Percentiles rank a stretch among this genome's conserved stretches.
Conservation (phyloP, 2,797 vertebrate genomes). For the Cirrhinus mrigala region DNA sequence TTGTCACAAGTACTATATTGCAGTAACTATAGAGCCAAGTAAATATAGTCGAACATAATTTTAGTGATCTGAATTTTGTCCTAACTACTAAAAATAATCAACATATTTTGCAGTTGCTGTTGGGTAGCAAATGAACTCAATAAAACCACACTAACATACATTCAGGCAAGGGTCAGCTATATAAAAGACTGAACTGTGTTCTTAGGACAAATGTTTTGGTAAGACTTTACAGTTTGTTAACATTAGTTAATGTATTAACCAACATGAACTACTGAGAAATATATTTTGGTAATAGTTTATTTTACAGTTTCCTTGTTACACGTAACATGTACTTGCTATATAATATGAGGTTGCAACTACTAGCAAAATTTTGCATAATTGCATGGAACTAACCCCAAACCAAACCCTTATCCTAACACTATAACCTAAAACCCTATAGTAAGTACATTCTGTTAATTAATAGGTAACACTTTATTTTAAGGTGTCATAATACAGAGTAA, state of each 20-base stretch:
- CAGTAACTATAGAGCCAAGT: neutral
- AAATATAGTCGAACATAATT: neutral
- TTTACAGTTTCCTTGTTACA: neutral
- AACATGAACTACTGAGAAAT: neutral
- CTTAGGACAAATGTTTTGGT: neutral
- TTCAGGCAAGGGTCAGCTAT: too few species aligned
- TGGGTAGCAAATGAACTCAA: neutral
- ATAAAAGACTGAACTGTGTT: neutral
- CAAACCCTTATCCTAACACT: neutral
- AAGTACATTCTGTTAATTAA: neutral
- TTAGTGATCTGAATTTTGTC: neutral
- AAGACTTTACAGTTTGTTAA: neutral
- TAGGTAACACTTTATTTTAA: too few species aligned
- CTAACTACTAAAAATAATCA: neutral
- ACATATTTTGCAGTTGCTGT: neutral
- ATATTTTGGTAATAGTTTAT: neutral
- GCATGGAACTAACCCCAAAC: neutral
- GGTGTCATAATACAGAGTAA: too few species aligned
- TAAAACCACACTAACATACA: neutral
- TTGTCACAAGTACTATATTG: neutral
- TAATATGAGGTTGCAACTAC: too few species aligned
- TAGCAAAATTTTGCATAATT: neutral
- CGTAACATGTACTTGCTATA: too few species aligned
- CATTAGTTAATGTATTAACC: neutral
- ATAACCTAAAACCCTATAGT: neutral